Percentiles rank a stretch among this genome's conserved stretches.
Evolutionary conservation across 37 sponge, comb jelly and placozoan species (phyloP).

Genomic region (Chondrosia reniformis): DNA sequence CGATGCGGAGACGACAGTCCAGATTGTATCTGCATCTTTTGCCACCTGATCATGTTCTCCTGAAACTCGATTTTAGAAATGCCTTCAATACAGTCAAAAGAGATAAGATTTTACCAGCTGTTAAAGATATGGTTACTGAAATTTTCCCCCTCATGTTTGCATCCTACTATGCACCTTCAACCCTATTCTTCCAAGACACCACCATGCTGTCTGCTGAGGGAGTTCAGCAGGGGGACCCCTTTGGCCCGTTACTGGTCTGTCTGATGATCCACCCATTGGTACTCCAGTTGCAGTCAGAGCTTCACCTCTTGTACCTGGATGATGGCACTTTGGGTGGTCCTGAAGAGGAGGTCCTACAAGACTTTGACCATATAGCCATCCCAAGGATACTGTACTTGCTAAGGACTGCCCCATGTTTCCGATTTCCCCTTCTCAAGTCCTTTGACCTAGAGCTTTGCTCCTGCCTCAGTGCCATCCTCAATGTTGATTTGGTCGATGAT

Average conservation of each 20-base stretch:
- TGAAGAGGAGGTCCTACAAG: too few species aligned
- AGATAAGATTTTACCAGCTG: background rate
- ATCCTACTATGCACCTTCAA: background rate
- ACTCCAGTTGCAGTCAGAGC: background rate
- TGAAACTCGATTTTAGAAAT: background rate
- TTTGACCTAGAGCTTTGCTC: too few species aligned
- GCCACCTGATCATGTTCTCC: background rate
- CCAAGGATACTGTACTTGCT: too few species aligned
- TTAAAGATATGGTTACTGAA: background rate
- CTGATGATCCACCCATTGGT: slow-evolving; percentile 1
- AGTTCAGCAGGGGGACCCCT: slow-evolving; percentile 14
- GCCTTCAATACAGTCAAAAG: background rate
- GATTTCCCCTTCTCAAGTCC: too few species aligned
- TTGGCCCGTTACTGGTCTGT: background rate
- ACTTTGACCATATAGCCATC: too few species aligned
- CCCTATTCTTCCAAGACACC: background rate
- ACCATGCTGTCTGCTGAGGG: background rate
- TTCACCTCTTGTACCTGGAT: background rate
- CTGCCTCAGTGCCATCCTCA: too few species aligned
- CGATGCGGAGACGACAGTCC: background rate
- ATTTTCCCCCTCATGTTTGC: background rate
- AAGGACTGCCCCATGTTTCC: too few species aligned
- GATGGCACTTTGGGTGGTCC: background rate
- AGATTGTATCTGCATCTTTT: background rate
- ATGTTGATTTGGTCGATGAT: too few species aligned